Percentiles rank a stretch among this genome's conserved stretches.
Evolutionary conservation across 2,113 vertebrate genomes (phyloP).

Genomic region (Genyomyrus donnyi): DNA sequence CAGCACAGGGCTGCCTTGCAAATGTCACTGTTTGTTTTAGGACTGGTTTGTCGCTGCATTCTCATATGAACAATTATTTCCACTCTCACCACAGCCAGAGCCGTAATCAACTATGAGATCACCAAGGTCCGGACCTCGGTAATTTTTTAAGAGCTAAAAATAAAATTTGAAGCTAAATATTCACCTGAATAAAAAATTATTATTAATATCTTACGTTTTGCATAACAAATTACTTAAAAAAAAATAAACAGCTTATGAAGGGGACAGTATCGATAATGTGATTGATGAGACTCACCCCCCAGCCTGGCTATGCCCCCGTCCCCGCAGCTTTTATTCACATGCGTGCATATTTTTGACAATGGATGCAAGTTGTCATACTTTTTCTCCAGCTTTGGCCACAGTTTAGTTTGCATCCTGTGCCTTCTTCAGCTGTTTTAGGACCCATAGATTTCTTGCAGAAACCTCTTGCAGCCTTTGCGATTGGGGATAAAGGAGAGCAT

Average conservation of each 20-base stretch:
- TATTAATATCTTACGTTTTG: too few relatives aligned
- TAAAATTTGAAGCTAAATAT: too few relatives aligned
- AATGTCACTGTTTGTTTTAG: background rate
- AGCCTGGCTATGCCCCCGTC: too few relatives aligned
- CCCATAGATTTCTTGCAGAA: background rate
- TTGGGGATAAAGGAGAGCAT: background rate
- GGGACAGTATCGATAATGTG: too few relatives aligned
- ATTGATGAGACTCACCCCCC: too few relatives aligned
- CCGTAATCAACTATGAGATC: too few relatives aligned
- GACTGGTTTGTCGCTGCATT: background rate
- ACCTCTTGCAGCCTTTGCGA: background rate
- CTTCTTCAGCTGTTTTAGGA: background rate
- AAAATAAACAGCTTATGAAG: too few relatives aligned
- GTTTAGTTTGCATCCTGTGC: background rate
- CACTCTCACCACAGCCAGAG: background rate
- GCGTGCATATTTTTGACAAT: background rate
- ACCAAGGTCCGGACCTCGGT: too few relatives aligned
- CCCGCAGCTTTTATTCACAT: background rate
- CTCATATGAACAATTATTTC: background rate
- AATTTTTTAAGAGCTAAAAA: too few relatives aligned
- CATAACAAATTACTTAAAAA: too few relatives aligned
- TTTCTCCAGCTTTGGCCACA: background rate
- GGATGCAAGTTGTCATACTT: background rate
- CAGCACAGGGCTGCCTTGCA: background rate
- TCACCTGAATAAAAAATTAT: too few relatives aligned